These are phyloP conservation scores for Poeciliopsis paucimaculata DNA, from an alignment of 2,797 vertebrate species.

Conservation along the genomic window DNA sequence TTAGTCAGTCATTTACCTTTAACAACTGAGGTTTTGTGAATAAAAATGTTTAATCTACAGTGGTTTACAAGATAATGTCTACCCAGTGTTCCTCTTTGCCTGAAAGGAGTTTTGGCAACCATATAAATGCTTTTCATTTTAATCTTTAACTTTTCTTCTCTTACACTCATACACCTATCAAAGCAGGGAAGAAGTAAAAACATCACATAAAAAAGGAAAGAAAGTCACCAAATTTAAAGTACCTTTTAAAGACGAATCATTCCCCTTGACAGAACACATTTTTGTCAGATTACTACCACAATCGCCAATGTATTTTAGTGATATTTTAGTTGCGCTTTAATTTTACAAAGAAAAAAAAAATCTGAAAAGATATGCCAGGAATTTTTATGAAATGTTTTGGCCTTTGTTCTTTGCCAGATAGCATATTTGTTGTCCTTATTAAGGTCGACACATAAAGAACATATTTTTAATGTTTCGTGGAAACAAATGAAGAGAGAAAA, in stretches of 20 bases:
- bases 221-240: not conserved
- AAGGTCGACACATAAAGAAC: not conserved
- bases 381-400: not conserved
- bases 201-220: not conserved
- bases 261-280: not conserved
- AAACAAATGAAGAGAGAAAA: not conserved
- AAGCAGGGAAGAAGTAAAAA: not conserved
- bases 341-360: not conserved
- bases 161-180: not conserved
- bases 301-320: not conserved
- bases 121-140: not conserved
- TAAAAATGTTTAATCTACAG: not conserved
- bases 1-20: not conserved
- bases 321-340: not conserved
- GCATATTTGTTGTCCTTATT: not conserved
- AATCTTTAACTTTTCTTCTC: constrained; percentile 1
- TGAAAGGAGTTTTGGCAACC: not conserved
- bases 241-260: not conserved
- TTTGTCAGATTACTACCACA: not conserved
- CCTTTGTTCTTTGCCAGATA: not conserved
- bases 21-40: not conserved
- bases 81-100: not conserved
- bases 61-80: not conserved
- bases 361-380: not conserved
- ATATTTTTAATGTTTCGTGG: not conserved